Conservation (phyloP, 2,797 vertebrate genomes). For the Argentina silus region DNA sequence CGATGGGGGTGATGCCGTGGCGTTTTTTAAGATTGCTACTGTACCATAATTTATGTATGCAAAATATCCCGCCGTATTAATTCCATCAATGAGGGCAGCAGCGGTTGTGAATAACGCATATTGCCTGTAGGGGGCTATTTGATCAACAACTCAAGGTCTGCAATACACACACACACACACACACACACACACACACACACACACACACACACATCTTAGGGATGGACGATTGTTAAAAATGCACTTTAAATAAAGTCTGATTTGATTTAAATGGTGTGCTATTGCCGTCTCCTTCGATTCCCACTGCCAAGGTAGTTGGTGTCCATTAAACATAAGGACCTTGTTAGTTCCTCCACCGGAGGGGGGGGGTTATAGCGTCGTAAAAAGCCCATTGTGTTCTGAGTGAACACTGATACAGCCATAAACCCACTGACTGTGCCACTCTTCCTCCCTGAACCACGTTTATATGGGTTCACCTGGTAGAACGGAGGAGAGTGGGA, state of each 20-base stretch:
- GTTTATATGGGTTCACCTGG: background rate
- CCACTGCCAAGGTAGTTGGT: background rate
- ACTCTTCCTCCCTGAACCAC: conserved; percentile 12
- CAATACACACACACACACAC: background rate
- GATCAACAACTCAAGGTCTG: background rate
- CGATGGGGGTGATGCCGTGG: conserved; percentile 15
- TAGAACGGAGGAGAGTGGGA: background rate
- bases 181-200: background rate
- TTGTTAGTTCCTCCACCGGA: conserved; percentile 53
- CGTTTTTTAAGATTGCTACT: conserved; percentile 36
- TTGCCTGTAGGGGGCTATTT: background rate
- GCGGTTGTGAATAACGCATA: background rate
- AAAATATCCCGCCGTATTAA: conserved; percentile 34
- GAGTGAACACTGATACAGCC: conserved; percentile 45
- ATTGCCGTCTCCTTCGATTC: conserved; percentile 8
- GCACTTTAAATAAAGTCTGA: conserved; percentile 57
- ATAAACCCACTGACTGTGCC: conserved; percentile 48
- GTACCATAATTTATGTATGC: conserved; percentile 44
- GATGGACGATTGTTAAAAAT: conserved; percentile 41
- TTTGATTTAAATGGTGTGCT: conserved; percentile 40
- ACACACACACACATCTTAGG: conserved; percentile 25
- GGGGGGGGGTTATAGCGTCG: conserved; percentile 21
- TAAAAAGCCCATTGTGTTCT: conserved; percentile 58
- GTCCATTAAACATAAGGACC: conserved; percentile 69
- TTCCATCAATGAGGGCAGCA: background rate